Base-by-base conservation (phyloP, 2,888 invertebrate species). In the Yponomeuta cagnagella region DNA sequence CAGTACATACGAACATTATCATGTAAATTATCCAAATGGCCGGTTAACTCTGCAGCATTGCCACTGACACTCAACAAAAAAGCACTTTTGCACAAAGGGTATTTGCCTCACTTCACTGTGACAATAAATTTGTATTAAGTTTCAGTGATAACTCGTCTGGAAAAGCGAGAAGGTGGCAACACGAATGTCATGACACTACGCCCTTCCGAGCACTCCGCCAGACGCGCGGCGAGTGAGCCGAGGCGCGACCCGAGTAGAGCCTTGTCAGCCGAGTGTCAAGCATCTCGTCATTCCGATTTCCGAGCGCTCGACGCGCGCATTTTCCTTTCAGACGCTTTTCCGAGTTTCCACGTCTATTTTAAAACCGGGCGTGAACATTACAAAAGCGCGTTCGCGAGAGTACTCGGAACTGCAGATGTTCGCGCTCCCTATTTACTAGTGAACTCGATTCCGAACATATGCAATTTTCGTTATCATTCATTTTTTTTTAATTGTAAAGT, bases 181-280 rank as follows among this genome's bases (percentile, higher is more conserved):
- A 72, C 72, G 74, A 73, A 72, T 73, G 72, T 74, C 72, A 71
- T 68, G 48, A 15, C 15, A 15, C 30, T 75, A 77, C 81, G 79
- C 82, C 84, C 84, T 86, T 88, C 85, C 88, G 85, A 78, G 77
- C 88, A 85, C 79, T 77, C 75, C 84, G 87, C 81, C 76, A 76
- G 83, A 80, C 81, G 84, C 80, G 81, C 85, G 86, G 77, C 86
- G 86, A 87, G 84, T 86, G 88, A 68, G 43, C 43, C 43, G 43
- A 43, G 43, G 43, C 43, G 23, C 43, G 64, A 37, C 33, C 10
- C 12, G 66, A n/a, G 63, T 43, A 63, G 31, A 63, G 52, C 70
- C 67, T 66, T 66, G 69, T 63, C 43, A 33, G 43, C 43, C 48
- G n/a, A n/a, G 43, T 37, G 68, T 68, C 68, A 68, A 10, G 6